Percentiles rank a stretch among this genome's conserved stretches.
phyloP scores from a whole-genome alignment of 2,888 invertebrate species.

The Prosapia bicincta region DNA sequence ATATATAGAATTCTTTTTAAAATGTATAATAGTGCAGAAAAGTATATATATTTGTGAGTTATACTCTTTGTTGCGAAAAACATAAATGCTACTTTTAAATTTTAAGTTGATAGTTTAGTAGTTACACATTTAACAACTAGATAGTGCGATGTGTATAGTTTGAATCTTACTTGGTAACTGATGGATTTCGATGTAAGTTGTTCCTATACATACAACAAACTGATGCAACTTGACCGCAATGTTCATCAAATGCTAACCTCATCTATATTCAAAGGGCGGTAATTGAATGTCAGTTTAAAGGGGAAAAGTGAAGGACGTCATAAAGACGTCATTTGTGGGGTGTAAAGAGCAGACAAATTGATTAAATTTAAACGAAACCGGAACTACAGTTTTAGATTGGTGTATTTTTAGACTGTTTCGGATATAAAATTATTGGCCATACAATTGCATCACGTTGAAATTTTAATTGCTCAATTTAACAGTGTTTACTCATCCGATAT shows the following conservation, averaged over 20 bases:
- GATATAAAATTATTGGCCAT: too few species aligned
- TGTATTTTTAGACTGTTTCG: too few species aligned
- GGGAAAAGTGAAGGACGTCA: too few species aligned
- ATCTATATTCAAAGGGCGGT: not conserved
- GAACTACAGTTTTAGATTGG: too few species aligned
- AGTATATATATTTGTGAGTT: not conserved
- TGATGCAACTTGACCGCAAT: not conserved
- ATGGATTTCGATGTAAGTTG: not conserved
- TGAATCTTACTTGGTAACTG: not conserved
- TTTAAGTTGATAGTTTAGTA: too few species aligned
- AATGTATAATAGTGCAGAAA: not conserved
- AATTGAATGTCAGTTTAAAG: not conserved
- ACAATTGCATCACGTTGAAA: too few species aligned
- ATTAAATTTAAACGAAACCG: not conserved
- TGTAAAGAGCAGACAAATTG: not conserved
- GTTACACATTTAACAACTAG: too few species aligned
- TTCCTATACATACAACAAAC: not conserved
- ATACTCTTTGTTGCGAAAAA: not conserved
- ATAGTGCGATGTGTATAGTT: too few species aligned
- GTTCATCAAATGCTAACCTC: not conserved
- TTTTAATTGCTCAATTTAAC: too few species aligned
- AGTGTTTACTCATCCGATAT: too few species aligned
- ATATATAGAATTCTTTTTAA: not conserved
- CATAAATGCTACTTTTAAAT: not conserved
- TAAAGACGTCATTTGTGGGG: too few species aligned